Percentiles rank a stretch among this genome's conserved stretches.
Evolutionary conservation across 2,888 invertebrate species (phyloP).

Genomic region (Mythimna impura): DNA sequence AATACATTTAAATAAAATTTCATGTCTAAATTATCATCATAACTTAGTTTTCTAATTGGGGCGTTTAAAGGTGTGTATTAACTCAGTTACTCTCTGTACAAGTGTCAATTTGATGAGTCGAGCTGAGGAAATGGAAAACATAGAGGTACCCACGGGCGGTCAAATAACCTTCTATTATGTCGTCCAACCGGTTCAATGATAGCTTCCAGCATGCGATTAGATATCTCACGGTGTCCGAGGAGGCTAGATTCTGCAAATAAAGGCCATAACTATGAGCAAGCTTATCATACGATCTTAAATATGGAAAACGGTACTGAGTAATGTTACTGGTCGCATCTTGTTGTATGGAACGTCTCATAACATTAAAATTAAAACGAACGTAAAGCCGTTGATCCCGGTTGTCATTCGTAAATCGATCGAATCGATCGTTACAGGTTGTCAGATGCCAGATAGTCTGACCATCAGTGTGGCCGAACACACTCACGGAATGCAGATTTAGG

Average conservation of each 20-base stretch:
- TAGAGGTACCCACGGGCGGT: background rate
- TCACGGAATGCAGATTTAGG: too few relatives aligned
- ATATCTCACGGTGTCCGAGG: slow-evolving; percentile 14
- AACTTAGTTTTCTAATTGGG: too few relatives aligned
- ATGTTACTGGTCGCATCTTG: background rate
- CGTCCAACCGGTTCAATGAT: slow-evolving; percentile 18
- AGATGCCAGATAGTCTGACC: too few relatives aligned
- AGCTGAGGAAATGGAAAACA: background rate
- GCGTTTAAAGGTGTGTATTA: too few relatives aligned
- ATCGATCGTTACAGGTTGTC: too few relatives aligned
- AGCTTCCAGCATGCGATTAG: background rate
- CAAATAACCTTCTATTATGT: slow-evolving; percentile 8
- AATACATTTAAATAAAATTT: too few relatives aligned
- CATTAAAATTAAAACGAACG: too few relatives aligned
- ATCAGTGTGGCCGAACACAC: too few relatives aligned
- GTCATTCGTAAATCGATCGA: too few relatives aligned
- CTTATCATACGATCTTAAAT: background rate
- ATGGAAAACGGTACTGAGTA: slow-evolving; percentile 2
- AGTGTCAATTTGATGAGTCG: background rate
- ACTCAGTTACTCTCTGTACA: background rate
- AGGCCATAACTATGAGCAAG: background rate
- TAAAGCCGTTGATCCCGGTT: too few relatives aligned
- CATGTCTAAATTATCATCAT: too few relatives aligned
- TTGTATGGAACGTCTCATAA: background rate
- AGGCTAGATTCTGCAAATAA: slow-evolving; percentile 33